phyloP scores from a whole-genome alignment of 2,888 invertebrate genomes.

The Ceriagrion tenellum region DNA sequence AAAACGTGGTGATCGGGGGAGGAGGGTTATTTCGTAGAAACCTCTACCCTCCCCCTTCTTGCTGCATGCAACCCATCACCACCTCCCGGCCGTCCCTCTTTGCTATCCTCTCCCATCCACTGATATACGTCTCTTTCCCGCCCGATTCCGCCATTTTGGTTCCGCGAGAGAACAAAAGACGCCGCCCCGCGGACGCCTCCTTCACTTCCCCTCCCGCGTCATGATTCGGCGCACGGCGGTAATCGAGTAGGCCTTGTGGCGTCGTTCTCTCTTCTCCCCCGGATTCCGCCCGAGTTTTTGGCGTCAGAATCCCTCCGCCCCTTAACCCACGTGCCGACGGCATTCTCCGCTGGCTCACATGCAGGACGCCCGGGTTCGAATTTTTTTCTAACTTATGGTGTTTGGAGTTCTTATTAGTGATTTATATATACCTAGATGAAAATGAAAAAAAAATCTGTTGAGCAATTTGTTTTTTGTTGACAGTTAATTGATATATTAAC shows the following conservation, averaged over 20 bases:
- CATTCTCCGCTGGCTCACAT: no score
- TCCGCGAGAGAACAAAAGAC: not conserved
- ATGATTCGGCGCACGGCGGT: not conserved
- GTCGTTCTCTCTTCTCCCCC: not conserved
- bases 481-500: no score
- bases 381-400: no score
- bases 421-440: no score
- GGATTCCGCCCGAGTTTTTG: no score
- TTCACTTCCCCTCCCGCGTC: not conserved
- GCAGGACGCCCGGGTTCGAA: no score
- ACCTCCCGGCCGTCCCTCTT: not conserved
- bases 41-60: not conserved
- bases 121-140: not conserved
- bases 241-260: not conserved
- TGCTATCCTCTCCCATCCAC: not conserved
- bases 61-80: not conserved
- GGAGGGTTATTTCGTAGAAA: not conserved
- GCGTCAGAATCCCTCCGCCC: no score
- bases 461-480: no score
- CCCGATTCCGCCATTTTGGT: conserved; percentile 30
- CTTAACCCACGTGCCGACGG: no score
- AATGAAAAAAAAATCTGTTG: no score
- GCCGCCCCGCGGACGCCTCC: not conserved
- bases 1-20: not conserved
- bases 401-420: no score